A percentile compares a stretch with the other conserved stretches of the same genome.
Conservation (phyloP, 2,888 invertebrate genomes). For the Diachrysia chrysitis region DNA sequence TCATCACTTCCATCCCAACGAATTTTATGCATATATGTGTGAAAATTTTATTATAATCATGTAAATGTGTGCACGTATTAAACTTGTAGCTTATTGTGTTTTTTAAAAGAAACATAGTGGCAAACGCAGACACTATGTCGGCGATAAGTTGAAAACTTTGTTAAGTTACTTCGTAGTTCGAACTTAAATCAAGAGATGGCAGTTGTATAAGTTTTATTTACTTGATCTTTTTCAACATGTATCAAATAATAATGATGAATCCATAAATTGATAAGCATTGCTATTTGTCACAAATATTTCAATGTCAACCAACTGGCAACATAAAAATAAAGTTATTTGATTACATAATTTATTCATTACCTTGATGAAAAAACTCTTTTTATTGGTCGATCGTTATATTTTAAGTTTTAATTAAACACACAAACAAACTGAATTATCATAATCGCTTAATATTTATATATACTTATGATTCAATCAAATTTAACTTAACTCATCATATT, state of each 20-base stretch:
- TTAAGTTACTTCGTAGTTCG: slow-evolving; percentile 18
- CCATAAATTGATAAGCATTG: too few relatives aligned
- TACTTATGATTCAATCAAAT: background rate
- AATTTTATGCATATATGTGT: too few relatives aligned
- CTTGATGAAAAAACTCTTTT: background rate
- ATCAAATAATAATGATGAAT: too few relatives aligned
- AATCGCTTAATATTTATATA: background rate
- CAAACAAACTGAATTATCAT: slow-evolving; percentile 1
- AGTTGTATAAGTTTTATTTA: slow-evolving; percentile 8
- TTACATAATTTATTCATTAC: slow-evolving; percentile 6
- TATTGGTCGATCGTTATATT: background rate
- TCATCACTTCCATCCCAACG: too few relatives aligned
- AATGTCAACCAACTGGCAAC: too few relatives aligned
- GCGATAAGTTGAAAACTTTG: background rate
- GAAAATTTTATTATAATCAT: too few relatives aligned
- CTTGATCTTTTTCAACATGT: too few relatives aligned
- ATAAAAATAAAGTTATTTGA: background rate
- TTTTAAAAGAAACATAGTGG: slow-evolving; percentile 21
- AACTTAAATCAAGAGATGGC: slow-evolving; percentile 25
- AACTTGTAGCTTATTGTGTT: background rate
- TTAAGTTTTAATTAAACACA: background rate
- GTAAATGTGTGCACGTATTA: too few relatives aligned
- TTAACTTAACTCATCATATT: background rate
- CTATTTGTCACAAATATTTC: too few relatives aligned
- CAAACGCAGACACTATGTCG: slow-evolving; percentile 25